A percentile compares a stretch with the other conserved stretches of the same genome.
phyloP scores from a whole-genome alignment of 2,797 vertebrate species.

The Pteronotus mesoamericanus region DNA sequence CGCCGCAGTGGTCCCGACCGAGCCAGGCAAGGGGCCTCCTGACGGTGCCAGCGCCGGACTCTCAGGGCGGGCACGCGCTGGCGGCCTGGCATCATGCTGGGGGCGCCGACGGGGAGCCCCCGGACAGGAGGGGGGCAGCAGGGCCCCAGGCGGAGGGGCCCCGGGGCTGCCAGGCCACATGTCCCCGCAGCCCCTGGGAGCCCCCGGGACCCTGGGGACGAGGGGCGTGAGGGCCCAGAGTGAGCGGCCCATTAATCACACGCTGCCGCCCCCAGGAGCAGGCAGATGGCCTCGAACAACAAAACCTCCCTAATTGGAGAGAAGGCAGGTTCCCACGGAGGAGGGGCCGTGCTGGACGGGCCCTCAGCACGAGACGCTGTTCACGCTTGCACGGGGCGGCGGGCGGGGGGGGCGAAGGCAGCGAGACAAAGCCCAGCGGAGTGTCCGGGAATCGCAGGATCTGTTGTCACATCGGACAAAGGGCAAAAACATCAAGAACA shows the following conservation, averaged over 20 bases:
- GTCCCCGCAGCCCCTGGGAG: background rate
- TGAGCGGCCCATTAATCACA: background rate
- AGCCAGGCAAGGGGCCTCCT: background rate
- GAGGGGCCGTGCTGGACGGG: background rate
- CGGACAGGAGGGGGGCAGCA: accelerated
- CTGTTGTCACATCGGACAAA: background rate
- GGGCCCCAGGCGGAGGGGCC: background rate
- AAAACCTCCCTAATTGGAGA: background rate
- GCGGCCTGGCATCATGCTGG: background rate
- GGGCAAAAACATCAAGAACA: background rate
- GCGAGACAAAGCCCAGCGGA: background rate
- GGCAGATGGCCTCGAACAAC: background rate
- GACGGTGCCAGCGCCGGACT: accelerated
- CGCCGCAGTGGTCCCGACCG: background rate
- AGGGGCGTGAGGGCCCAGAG: accelerated
- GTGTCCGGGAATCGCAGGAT: too few species aligned
- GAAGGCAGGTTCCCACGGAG: background rate
- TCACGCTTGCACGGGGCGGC: background rate
- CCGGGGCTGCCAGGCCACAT: accelerated
- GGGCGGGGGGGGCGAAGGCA: background rate
- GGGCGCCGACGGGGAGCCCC: background rate
- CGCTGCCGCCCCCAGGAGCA: background rate
- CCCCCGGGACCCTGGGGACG: background rate
- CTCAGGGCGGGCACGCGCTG: background rate
- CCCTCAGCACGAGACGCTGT: too few species aligned